phyloP scores from a whole-genome alignment of 1,140 invertebrate species.

The Metaphire vulgaris region DNA sequence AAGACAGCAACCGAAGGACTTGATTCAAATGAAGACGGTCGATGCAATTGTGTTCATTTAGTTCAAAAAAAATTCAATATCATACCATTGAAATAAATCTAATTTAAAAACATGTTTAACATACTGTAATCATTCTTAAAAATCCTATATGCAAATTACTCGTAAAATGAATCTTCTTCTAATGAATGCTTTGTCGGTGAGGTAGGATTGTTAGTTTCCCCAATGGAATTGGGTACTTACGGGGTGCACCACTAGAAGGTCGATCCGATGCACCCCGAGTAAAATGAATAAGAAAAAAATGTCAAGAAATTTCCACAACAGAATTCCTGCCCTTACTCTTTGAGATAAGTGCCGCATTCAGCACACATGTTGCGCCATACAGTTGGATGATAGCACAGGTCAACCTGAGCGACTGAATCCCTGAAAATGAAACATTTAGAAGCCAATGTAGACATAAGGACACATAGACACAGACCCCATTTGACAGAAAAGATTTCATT shows the following conservation, averaged over 20 bases:
- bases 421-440: no score
- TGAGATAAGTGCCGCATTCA: conserved; percentile 88
- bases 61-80: no score
- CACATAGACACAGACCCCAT: no score
- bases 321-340: conserved; percentile 51
- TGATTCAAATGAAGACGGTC: not conserved
- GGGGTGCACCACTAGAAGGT: no score
- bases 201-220: no score
- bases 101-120: not conserved
- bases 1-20: not conserved
- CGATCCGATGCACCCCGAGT: conserved; percentile 23
- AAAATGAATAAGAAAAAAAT: conserved; percentile 11
- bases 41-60: not conserved
- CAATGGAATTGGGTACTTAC: no score
- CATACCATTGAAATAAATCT: no score
- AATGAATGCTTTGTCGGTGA: not conserved
- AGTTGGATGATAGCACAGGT: conserved; percentile 79
- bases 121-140: conserved; percentile 1
- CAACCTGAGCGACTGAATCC: conserved; percentile 35
- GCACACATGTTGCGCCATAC: conserved; percentile 98
- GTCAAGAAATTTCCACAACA: conserved; percentile 6
- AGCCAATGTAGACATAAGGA: no score
- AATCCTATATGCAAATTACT: not conserved
- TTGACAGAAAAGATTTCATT: no score
- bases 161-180: not conserved